These are phyloP conservation scores for Netta rufina DNA, from an alignment of 2,797 vertebrate genomes.

Conservation along the genomic window DNA sequence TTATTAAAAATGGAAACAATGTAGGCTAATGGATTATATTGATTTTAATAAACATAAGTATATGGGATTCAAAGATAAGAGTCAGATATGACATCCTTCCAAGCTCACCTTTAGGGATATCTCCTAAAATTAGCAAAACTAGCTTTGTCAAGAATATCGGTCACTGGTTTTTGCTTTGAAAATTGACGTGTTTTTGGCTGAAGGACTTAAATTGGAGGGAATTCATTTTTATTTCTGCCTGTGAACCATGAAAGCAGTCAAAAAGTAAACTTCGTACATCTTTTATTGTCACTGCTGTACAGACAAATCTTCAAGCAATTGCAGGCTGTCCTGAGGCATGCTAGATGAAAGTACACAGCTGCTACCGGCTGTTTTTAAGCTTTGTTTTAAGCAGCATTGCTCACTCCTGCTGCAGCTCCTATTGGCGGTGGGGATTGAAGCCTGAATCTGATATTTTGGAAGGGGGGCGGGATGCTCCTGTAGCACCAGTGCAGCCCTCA, in stretches of 20 bases:
- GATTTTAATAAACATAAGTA: constrained; percentile 85
- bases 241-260: neutral
- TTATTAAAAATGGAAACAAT: constrained; percentile 83
- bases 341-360: neutral
- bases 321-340: neutral
- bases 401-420: neutral
- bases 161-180: neutral
- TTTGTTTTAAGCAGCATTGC: neutral
- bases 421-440: neutral
- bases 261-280: constrained; percentile 21
- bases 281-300: neutral
- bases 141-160: neutral
- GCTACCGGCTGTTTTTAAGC: neutral
- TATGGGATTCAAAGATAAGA: constrained; percentile 79
- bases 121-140: constrained; percentile 33
- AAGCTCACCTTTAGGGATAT: constrained; percentile 22
- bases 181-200: neutral
- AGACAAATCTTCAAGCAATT: neutral
- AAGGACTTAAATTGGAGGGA: neutral
- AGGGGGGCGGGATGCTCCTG: neutral
- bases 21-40: constrained; percentile 82
- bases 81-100: constrained; percentile 55
- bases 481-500: rapidly evolving
- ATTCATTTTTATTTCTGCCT: constrained; percentile 19
- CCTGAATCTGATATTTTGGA: neutral